Base-by-base conservation (phyloP, 2,113 vertebrate genomes). In the Triplophysa siluroides region DNA sequence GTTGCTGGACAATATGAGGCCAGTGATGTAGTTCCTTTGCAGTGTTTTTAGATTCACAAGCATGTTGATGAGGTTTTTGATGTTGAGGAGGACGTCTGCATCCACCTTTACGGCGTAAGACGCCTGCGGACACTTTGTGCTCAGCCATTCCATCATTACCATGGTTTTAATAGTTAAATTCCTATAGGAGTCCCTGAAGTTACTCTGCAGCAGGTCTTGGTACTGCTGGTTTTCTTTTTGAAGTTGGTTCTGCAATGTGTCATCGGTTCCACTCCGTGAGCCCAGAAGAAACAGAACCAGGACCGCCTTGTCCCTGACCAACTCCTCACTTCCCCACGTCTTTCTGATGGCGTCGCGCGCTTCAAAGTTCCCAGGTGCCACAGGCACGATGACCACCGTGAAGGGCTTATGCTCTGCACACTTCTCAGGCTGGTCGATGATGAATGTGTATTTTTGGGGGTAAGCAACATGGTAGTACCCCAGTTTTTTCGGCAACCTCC, bases 1-100 rank as follows among this genome's bases (percentile, higher is more conserved):
- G 1, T 95, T 96, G 77, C 94, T 93, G 88, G 94, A 93, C 94
- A 95, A 95, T 86, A 98, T 92, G 84, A 95, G 90, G 60, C 97
- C 97, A 6, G 96, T 95, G 60, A 96, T 95, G 84, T 96, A 98
- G 85, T 94, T 94, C 50, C 81, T 88, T 79, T 91, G 92, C 0
- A 93, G 88, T 52, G 91, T 87, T 23, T 89, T 89, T 66, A 93
- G 93, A 83, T 91, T 92, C 78, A 95, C 50, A 58, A 98, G 89
- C 88, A 96, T 94, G 41, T 91, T 89, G 74, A 96, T 92, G 91
- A 97, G 88, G 79, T 96, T 96, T 0, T 86, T 90, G 0, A 95
- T 93, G 41, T 95, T 94, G 68, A 98, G 92, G 78, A 98, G 91
- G 84, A 96, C 90, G 68, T 98, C 97, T 0, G 95, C 92, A 85